phyloP scores from a whole-genome alignment of 2,888 invertebrate species.

The Plebejus argus region DNA sequence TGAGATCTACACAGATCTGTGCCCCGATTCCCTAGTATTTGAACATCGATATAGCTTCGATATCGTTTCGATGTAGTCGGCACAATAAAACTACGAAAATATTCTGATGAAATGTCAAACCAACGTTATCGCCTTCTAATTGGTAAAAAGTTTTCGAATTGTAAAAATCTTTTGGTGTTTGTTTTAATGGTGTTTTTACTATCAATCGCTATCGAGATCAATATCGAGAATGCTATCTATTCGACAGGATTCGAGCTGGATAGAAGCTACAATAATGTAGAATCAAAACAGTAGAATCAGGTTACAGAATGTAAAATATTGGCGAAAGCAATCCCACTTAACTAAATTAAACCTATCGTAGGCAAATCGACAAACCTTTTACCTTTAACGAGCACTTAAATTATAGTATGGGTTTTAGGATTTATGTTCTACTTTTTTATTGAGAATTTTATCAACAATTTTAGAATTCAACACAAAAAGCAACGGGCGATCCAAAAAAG shows the following conservation, averaged over 20 bases:
- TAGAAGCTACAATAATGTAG: too few species aligned
- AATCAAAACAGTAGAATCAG: neutral
- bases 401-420: neutral
- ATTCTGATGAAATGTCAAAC: too few species aligned
- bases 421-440: neutral
- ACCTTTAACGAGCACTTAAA: conserved; percentile 21
- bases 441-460: neutral
- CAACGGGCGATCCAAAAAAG: too few species aligned
- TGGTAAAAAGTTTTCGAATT: too few species aligned
- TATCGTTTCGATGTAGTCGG: neutral
- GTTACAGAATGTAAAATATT: conserved; percentile 54
- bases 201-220: too few species aligned
- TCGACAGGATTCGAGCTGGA: too few species aligned
- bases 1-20: conserved; percentile 13
- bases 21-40: neutral
- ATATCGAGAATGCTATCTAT: too few species aligned
- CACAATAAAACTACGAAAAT: too few species aligned
- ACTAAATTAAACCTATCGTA: conserved; percentile 58
- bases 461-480: neutral
- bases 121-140: too few species aligned
- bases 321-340: conserved; percentile 64
- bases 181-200: too few species aligned
- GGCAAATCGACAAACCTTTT: conserved; percentile 30
- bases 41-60: neutral
- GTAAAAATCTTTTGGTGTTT: too few species aligned